A percentile compares a stretch with the other conserved stretches of the same genome.
Evolutionary conservation across 2,888 invertebrate species (phyloP).

Genomic region (Nomada goodeniana): DNA sequence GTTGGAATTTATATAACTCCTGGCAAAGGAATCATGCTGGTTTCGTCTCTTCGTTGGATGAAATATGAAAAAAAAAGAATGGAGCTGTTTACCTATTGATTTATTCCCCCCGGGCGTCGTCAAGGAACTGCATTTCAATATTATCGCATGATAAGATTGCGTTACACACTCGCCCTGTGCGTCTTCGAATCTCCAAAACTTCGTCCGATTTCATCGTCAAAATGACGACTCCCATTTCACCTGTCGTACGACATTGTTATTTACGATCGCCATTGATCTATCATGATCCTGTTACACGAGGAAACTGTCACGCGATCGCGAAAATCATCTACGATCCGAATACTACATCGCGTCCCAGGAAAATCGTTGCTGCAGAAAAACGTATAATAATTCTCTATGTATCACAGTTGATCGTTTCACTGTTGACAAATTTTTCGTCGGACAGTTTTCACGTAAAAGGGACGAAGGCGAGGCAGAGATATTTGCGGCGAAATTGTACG

Average conservation of each 20-base stretch:
- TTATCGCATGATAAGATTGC: slow-evolving; percentile 79
- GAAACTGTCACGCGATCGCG: slow-evolving; percentile 9
- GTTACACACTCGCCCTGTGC: slow-evolving; percentile 72
- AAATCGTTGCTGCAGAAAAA: too few species aligned
- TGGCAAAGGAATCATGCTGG: slow-evolving; percentile 54
- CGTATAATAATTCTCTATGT: too few species aligned
- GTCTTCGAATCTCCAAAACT: slow-evolving; percentile 31
- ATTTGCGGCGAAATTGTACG: slow-evolving; percentile 16
- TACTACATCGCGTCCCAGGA: too few species aligned
- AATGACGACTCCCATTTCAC: slow-evolving; percentile 19
- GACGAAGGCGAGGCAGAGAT: not conserved
- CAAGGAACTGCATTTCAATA: slow-evolving; percentile 82
- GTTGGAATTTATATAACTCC: slow-evolving; percentile 4
- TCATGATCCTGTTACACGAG: not conserved
- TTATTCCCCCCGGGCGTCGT: slow-evolving; percentile 79
- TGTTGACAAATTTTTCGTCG: too few species aligned
- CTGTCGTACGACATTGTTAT: slow-evolving; percentile 4
- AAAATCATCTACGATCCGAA: not conserved
- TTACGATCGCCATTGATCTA: slow-evolving; percentile 17
- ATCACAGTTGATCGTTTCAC: too few species aligned
- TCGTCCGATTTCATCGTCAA: slow-evolving; percentile 10
- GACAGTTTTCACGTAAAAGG: not conserved
- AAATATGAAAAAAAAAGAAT: slow-evolving; percentile 63
- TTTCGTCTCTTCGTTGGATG: slow-evolving; percentile 61
- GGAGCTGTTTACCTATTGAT: slow-evolving; percentile 72